These are phyloP conservation scores for Anisognathus igniventris DNA, from an alignment of 2,797 vertebrate species.

Conservation along the genomic window DNA sequence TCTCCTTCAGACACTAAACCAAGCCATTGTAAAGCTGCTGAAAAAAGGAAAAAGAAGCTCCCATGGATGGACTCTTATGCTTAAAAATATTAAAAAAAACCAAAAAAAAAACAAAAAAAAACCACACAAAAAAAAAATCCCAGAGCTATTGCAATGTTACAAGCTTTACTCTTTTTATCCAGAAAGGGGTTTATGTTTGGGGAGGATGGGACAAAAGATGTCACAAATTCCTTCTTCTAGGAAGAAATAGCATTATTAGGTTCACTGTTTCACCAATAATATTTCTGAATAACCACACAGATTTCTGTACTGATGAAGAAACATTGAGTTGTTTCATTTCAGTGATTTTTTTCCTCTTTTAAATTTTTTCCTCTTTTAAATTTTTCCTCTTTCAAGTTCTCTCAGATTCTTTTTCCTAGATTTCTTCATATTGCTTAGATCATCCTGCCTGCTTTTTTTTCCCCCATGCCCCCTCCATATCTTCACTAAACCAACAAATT, in stretches of 20 bases:
- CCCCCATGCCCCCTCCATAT: fast-evolving
- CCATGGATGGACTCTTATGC: neutral
- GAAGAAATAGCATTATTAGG: neutral
- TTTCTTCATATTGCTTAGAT: neutral
- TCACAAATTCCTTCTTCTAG: neutral
- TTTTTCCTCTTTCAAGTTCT: neutral
- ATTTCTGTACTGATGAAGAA: neutral
- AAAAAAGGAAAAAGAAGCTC: neutral
- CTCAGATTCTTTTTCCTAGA: neutral
- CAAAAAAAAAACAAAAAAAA: no score
- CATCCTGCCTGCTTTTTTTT: neutral
- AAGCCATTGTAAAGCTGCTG: neutral
- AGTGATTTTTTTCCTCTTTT: neutral
- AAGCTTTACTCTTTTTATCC: neutral
- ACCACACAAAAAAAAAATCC: no score
- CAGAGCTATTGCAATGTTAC: neutral
- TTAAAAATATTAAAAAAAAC: neutral
- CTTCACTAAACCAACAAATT: neutral
- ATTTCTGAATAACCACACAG: neutral
- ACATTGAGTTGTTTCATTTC: neutral
- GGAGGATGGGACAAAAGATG: neutral
- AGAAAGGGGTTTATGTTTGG: neutral
- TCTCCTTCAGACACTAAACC: neutral
- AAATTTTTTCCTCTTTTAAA: neutral
- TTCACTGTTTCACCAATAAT: neutral